Percentiles rank a stretch among this genome's conserved stretches.
These are phyloP conservation scores for Pseudochaenichthys georgianus DNA, from an alignment of 2,797 vertebrate genomes.

Conservation along the genomic window DNA sequence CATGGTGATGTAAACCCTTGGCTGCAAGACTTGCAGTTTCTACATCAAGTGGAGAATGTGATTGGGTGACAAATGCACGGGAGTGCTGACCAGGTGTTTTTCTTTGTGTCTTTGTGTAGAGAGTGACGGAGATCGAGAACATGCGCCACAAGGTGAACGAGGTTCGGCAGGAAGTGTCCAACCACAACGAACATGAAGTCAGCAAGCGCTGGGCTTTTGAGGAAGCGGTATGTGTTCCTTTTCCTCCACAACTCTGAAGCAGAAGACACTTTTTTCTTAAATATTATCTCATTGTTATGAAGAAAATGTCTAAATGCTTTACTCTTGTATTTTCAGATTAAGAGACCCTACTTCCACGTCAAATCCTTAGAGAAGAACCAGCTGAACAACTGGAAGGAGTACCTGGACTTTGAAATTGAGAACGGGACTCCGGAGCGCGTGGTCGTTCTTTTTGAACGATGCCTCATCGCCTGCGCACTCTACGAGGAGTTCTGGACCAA, in stretches of 20 bases:
- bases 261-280: no score
- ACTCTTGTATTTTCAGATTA: constrained; percentile 86
- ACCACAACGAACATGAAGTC: constrained; percentile 99
- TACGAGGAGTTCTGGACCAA: constrained; percentile 99
- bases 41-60: constrained; percentile 79
- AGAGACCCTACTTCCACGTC: constrained; percentile 98
- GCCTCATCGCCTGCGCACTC: constrained; percentile 98
- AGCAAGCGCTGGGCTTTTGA: constrained; percentile 99
- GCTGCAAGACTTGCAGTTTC: constrained; percentile 84
- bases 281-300: no score
- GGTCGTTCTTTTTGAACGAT: constrained; percentile 98
- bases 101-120: constrained; percentile 85
- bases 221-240: constrained; percentile 91
- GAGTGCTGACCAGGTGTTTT: constrained; percentile 29
- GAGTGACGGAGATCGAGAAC: constrained; percentile 98
- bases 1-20: constrained; percentile 87
- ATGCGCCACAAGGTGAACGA: constrained; percentile 98
- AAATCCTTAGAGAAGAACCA: constrained; percentile 98
- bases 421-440: constrained; percentile 97
- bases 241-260: neutral
- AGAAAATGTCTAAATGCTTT: constrained; percentile 29
- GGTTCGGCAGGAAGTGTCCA: constrained; percentile 96
- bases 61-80: constrained; percentile 9
- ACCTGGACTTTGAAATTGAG: constrained; percentile 99
- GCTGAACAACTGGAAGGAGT: constrained; percentile 99